These are phyloP conservation scores for Gasteruption jaculator DNA, from an alignment of 2,888 invertebrate genomes.

Conservation along the genomic window DNA sequence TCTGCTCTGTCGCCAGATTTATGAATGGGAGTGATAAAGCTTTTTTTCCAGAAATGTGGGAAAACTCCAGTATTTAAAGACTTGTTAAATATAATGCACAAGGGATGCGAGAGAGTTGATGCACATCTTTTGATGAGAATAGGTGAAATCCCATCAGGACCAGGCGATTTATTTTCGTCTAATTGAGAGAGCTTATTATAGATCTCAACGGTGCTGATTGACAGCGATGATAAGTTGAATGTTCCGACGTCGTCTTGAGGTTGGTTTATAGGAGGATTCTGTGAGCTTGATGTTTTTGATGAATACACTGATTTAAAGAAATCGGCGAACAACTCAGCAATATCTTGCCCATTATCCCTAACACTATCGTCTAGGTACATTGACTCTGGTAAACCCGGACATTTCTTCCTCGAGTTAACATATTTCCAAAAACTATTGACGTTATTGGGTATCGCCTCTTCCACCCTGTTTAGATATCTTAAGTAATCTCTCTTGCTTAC, in stretches of 20 bases:
- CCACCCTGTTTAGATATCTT: not conserved
- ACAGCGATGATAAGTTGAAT: not conserved
- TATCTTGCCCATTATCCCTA: not conserved
- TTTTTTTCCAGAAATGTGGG: not conserved
- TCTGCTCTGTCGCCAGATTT: not conserved
- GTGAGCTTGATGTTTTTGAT: no score
- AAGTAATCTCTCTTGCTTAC: not conserved
- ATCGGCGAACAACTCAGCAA: not conserved
- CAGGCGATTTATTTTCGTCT: not conserved
- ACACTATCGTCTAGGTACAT: not conserved
- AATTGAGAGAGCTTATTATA: not conserved
- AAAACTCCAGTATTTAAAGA: not conserved
- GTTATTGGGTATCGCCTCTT: not conserved
- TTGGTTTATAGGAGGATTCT: no score
- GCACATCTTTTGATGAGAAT: not conserved
- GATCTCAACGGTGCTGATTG: not conserved
- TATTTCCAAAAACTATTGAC: not conserved
- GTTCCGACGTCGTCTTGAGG: no score
- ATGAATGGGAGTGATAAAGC: not conserved
- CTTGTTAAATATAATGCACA: constrained; percentile 1
- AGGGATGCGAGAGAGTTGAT: not conserved
- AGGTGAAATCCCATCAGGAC: constrained; percentile 5
- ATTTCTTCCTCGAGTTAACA: not conserved
- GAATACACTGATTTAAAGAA: not conserved
- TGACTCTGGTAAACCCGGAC: no score